Percentiles rank a stretch among this genome's conserved stretches.
phyloP scores from a whole-genome alignment of 2,113 vertebrate genomes.

The Eulacestoma nigropectus region DNA sequence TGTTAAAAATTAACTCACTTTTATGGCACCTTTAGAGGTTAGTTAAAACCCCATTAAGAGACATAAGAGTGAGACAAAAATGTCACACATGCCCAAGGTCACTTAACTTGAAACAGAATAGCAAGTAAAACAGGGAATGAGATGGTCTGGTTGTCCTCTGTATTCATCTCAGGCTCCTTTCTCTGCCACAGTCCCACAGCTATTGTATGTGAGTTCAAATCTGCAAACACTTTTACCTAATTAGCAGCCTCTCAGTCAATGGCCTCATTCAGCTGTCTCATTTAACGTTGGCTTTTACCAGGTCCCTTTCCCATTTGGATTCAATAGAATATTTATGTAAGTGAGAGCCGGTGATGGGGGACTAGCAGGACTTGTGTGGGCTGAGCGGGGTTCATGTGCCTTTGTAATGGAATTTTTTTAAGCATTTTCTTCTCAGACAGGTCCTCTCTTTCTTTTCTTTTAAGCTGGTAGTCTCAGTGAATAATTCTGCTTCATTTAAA shows the following conservation, averaged over 20 bases:
- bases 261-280: background rate
- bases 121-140: background rate
- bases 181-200: background rate
- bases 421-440: background rate
- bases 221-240: conserved; percentile 28
- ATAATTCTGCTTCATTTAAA: conserved; percentile 2
- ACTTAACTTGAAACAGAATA: background rate
- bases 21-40: background rate
- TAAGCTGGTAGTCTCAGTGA: background rate
- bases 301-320: background rate
- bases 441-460: background rate
- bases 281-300: background rate
- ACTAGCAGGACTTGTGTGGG: background rate
- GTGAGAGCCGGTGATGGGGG: background rate
- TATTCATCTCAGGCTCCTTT: background rate
- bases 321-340: conserved; percentile 8
- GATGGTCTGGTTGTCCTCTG: background rate
- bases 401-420: background rate
- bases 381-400: background rate
- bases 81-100: background rate
- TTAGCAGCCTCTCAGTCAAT: conserved; percentile 6
- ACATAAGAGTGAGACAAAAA: background rate
- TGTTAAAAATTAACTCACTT: conserved; percentile 23
- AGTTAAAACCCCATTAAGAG: conserved; percentile 22
- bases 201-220: background rate